A percentile compares a stretch with the other conserved stretches of the same genome.
phyloP scores from a whole-genome alignment of 2,797 vertebrate species.

The Vultur gryphus region DNA sequence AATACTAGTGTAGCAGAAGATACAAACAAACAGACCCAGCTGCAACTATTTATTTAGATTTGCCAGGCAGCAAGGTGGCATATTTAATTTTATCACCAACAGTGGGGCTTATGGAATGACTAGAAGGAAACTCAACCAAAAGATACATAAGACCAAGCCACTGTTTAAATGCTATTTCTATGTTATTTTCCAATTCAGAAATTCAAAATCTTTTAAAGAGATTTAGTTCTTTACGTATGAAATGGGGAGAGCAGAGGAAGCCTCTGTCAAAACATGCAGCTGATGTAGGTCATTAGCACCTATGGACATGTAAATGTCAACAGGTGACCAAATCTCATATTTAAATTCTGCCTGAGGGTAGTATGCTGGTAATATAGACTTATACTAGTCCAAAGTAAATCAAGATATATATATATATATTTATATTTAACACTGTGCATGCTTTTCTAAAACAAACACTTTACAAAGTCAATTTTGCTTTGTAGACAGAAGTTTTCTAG shows the following conservation, averaged over 20 bases:
- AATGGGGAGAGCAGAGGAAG: neutral
- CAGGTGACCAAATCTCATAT: neutral
- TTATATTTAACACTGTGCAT: neutral
- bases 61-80: neutral
- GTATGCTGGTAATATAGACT: neutral
- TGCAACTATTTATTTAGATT: neutral
- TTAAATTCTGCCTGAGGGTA: neutral
- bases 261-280: neutral
- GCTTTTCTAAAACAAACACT: neutral
- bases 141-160: neutral
- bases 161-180: neutral
- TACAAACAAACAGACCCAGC: neutral
- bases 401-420: too few species aligned
- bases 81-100: neutral
- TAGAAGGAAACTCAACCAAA: neutral
- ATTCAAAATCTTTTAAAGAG: neutral
- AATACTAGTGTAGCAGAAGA: neutral
- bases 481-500: neutral
- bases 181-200: neutral
- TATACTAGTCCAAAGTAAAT: neutral
- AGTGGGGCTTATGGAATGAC: neutral
- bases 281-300: slow-evolving; percentile 6
- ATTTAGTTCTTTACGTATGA: neutral
- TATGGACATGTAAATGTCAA: slow-evolving; percentile 1
- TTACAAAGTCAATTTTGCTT: neutral